Evolutionary conservation across 1,140 invertebrate species (phyloP), one percentile per base, ranked within the genome.

Genomic region (Cydia strobilella): DNA sequence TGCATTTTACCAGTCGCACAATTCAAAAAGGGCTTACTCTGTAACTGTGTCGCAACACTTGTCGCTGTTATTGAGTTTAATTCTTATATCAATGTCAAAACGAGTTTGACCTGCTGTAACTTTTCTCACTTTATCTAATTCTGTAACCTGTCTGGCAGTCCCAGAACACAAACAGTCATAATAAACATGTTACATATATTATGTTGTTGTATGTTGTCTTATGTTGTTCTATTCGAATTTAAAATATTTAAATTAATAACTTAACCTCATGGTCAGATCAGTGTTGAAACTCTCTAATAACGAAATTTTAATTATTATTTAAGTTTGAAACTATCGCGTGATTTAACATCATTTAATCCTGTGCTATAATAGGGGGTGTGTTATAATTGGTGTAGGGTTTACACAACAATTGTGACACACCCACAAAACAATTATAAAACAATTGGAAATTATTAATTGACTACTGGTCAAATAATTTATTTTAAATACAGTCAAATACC

Each of bases 151-250:
- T n/a, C n/a, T n/a, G n/a, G n/a, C n/a, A n/a, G n/a, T n/a, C n/a
- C n/a, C n/a, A n/a, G n/a, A n/a, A n/a, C n/a, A n/a, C n/a, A n/a
- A n/a, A n/a, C n/a, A n/a, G n/a, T n/a, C n/a, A n/a, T n/a, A n/a
- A n/a, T n/a, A n/a, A n/a, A n/a, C n/a, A n/a, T n/a, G n/a, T n/a
- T n/a, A n/a, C n/a, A n/a, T n/a, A n/a, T n/a, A n/a, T n/a, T n/a
- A n/a, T n/a, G n/a, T n/a, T n/a, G n/a, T n/a, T n/a, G n/a, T n/a
- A n/a, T n/a, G n/a, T n/a, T n/a, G n/a, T n/a, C n/a, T n/a, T n/a
- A n/a, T n/a, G n/a, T n/a, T n/a, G n/a, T n/a, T n/a, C 48, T 51
- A n/a, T 51, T 51, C 48, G 48, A 51, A n/a, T 51, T 48, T 18
- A 0, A 18, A 18, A 18, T 18, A n/a, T 51, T 48, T 18, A 0